These are phyloP conservation scores for Protonemura montana DNA, from an alignment of 2,888 invertebrate genomes.

Conservation along the genomic window DNA sequence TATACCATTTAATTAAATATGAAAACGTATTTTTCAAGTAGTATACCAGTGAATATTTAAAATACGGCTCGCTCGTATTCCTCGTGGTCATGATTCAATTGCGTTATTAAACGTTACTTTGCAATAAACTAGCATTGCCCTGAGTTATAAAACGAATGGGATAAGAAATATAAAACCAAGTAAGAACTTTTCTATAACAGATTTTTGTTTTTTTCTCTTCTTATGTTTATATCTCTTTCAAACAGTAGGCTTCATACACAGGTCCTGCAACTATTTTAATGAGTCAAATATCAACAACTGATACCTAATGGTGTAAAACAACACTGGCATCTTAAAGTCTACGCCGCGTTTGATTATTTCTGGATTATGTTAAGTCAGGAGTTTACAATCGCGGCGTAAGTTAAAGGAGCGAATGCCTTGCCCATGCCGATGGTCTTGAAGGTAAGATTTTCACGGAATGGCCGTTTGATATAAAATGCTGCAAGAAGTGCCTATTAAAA, in stretches of 20 bases:
- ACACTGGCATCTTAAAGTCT: background rate
- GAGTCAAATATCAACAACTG: background rate
- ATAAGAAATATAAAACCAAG: no score
- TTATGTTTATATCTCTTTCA: no score
- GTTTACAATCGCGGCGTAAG: background rate
- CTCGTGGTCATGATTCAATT: no score
- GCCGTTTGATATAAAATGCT: background rate
- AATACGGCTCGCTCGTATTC: no score
- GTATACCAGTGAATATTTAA: no score
- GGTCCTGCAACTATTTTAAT: conserved; percentile 5
- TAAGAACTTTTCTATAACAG: no score
- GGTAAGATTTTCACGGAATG: background rate
- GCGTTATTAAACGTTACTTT: no score
- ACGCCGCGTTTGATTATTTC: background rate
- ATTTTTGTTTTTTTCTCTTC: no score
- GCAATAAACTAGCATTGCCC: no score
- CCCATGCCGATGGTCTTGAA: background rate
- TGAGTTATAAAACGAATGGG: no score
- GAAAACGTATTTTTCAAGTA: no score
- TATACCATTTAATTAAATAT: no score
- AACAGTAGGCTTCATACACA: background rate
- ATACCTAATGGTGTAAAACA: background rate
- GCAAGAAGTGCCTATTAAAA: conserved; percentile 7
- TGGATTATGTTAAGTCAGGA: background rate
- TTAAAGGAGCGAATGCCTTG: background rate